Evolutionary conservation across 2,113 vertebrate species (phyloP).

Genomic region (Collichthys lucidus): DNA sequence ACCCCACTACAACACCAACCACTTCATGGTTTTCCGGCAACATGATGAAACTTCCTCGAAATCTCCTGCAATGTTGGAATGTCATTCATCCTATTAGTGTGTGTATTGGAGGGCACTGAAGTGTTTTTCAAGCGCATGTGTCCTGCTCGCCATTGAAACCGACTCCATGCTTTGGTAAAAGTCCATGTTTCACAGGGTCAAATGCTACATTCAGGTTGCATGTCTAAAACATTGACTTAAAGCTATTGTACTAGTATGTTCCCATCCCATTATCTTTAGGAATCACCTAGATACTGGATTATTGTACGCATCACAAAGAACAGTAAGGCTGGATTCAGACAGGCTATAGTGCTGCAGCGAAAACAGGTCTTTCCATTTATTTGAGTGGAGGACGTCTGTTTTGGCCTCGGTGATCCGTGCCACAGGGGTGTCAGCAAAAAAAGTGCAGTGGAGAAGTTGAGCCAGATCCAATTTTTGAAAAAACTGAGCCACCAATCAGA

Average conservation of each 20-base stretch:
- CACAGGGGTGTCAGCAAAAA: too few relatives aligned
- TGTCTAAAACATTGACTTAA: neutral
- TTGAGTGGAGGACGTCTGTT: too few relatives aligned
- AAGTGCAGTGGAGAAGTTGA: too few relatives aligned
- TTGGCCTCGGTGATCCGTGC: too few relatives aligned
- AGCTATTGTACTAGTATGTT: neutral
- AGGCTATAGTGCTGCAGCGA: too few relatives aligned
- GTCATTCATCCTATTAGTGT: slow-evolving; percentile 26
- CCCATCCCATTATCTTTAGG: neutral
- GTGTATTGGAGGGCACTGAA: neutral
- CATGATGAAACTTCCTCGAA: slow-evolving; percentile 79
- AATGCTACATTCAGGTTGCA: neutral
- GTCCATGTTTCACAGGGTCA: neutral
- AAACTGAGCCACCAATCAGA: too few relatives aligned
- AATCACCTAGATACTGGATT: neutral
- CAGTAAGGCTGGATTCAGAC: neutral
- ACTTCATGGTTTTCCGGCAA: slow-evolving; percentile 29
- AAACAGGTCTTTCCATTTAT: too few relatives aligned
- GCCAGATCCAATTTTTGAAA: too few relatives aligned
- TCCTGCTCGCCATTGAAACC: neutral
- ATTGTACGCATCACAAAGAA: neutral
- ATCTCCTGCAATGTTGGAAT: slow-evolving; percentile 68
- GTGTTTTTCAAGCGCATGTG: neutral
- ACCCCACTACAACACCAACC: slow-evolving; percentile 15
- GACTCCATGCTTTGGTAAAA: neutral